Evolutionary conservation across 1,140 invertebrate genomes (phyloP).

Genomic region (Ips typographus): DNA sequence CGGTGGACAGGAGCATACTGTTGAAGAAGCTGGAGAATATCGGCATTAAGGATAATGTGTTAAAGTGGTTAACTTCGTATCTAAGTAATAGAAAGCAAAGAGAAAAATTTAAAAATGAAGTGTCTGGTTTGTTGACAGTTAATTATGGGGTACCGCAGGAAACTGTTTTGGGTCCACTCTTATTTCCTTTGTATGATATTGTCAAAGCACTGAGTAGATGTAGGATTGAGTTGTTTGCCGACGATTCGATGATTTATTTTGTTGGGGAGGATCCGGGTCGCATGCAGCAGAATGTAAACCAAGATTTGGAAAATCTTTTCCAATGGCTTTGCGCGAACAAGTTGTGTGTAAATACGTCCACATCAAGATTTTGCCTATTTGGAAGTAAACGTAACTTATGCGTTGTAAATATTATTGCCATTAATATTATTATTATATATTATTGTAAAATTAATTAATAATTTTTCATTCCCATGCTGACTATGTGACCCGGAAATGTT

Average conservation of each 20-base stretch:
- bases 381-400: too few species aligned
- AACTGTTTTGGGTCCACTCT: neutral
- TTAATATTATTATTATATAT: too few species aligned
- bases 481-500: too few species aligned
- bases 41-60: neutral
- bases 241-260: neutral
- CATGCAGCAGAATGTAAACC: neutral
- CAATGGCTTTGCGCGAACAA: neutral
- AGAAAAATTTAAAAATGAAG: neutral
- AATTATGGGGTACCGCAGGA: neutral
- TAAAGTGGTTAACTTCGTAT: neutral
- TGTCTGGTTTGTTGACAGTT: neutral
- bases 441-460: too few species aligned
- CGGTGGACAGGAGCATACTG: neutral
- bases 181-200: slow-evolving; percentile 2
- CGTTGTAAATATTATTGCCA: too few species aligned
- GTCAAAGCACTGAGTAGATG: neutral
- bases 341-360: neutral
- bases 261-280: neutral
- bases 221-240: neutral
- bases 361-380: neutral
- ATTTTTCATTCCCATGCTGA: too few species aligned
- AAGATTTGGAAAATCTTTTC: neutral
- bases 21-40: neutral
- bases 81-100: neutral